phyloP scores from a whole-genome alignment of 2,113 vertebrate genomes.

The Boleophthalmus pectinirostris region DNA sequence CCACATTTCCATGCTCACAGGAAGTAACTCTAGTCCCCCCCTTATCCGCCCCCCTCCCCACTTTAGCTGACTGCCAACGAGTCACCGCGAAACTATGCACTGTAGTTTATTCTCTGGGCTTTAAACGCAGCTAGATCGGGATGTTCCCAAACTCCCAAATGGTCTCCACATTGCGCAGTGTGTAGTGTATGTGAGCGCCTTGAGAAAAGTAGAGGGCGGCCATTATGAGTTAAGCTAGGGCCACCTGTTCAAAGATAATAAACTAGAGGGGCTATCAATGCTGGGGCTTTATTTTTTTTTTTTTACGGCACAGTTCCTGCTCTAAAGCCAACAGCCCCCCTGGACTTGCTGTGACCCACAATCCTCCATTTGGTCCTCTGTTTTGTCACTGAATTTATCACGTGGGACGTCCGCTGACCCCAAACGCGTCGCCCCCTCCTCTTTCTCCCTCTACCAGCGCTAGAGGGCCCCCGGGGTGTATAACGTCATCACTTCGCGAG shows the following conservation, averaged over 20 bases:
- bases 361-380: slow-evolving; percentile 44
- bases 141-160: slow-evolving; percentile 67
- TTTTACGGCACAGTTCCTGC: slow-evolving; percentile 71
- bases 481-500: slow-evolving; percentile 70
- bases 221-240: slow-evolving; percentile 48
- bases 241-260: slow-evolving; percentile 81
- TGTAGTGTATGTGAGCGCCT: slow-evolving; percentile 34
- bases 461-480: slow-evolving; percentile 43
- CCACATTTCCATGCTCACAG: slow-evolving; percentile 53
- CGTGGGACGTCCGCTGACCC: slow-evolving; percentile 64
- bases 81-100: slow-evolving; percentile 62
- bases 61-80: slow-evolving; percentile 35
- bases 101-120: slow-evolving; percentile 54
- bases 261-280: slow-evolving; percentile 70
- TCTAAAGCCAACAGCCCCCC: slow-evolving; percentile 53
- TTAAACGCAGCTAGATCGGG: slow-evolving; percentile 47
- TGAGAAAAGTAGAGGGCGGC: slow-evolving; percentile 35
- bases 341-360: slow-evolving; percentile 19
- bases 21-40: slow-evolving; percentile 41
- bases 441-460: not conserved
- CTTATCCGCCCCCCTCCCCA: slow-evolving; percentile 5
- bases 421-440: slow-evolving; percentile 37
- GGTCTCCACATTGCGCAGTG: slow-evolving; percentile 48
- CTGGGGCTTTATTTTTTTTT: slow-evolving; percentile 51
- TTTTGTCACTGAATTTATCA: slow-evolving; percentile 71